A percentile compares a stretch with the other conserved stretches of the same genome.
phyloP scores from a whole-genome alignment of 1,140 invertebrate species.

The Papilio polyxenes region DNA sequence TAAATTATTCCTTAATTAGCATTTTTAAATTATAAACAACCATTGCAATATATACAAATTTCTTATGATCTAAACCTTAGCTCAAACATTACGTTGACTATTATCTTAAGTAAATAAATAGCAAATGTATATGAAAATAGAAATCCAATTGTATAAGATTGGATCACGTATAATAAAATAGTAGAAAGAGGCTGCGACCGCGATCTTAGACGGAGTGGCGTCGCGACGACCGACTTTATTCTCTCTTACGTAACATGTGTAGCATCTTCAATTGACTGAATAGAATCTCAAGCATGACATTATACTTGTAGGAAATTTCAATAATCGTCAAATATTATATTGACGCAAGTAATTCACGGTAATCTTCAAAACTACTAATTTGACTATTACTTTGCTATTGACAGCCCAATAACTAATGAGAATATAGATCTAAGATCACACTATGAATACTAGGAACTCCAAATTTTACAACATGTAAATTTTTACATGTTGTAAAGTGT shows the following conservation, averaged over 20 bases:
- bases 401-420: background rate
- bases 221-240: conserved; percentile 8
- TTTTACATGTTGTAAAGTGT: too few species aligned
- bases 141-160: conserved; percentile 26
- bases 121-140: conserved; percentile 21
- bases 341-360: background rate
- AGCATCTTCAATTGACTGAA: background rate
- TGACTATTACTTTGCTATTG: background rate
- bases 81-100: conserved; percentile 4
- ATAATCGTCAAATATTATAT: background rate
- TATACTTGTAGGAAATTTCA: background rate
- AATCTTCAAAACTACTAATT: background rate
- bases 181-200: conserved; percentile 1
- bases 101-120: conserved; percentile 8
- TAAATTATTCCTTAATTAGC: too few species aligned
- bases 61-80: background rate
- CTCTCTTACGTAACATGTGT: conserved; percentile 5
- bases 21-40: background rate
- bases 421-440: background rate
- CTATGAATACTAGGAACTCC: background rate
- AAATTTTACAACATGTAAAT: background rate
- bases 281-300: background rate
- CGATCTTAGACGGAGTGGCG: conserved; percentile 14
- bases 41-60: background rate
- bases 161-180: background rate